Evolutionary conservation across 2,113 vertebrate species (phyloP), one percentile per base, ranked within the genome.

Genomic region (Anhinga rufa): DNA sequence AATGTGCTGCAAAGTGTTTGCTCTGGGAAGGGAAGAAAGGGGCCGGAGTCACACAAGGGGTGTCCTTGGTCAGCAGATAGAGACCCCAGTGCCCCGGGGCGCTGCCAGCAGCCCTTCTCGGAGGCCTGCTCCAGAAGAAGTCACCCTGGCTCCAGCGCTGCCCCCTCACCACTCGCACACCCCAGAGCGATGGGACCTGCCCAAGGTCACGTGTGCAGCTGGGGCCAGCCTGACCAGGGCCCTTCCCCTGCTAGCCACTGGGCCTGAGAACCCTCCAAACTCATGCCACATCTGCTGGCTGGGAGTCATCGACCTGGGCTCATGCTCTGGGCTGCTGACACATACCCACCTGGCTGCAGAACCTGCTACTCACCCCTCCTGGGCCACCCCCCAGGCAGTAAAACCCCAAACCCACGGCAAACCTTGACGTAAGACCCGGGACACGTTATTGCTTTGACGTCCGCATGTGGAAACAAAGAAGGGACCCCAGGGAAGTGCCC

Each of bases 31-130:
- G 44, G 40, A 24, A 12, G 11, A 22, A 16, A 80, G 75, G 54
- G 18, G 3, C 44, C 2, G 1, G 57, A 40, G 34, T 57, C 54
- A 79, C 31, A 46, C 18, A 21, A 60, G 16, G 31, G 26, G 29
- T 40, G 48, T 10, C 52, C 61, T 68, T 2, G 1, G 20, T 7
- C 7, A 10, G 19, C 36, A 81, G 54, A 31, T 0, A 29, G 74
- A 72, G 29, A 82, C 11, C 14, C 32, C 52, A 14, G 57, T 4
- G 14, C 61, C 44, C n/a, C 1, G 0, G 18, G 28, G 13, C 0
- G 2, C 61, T 55, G 74, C 28, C 5, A 0, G 42, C 38, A 57
- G 29, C 36, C 18, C 42, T 31, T 34, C 3, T 71, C 3, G 1
- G 22, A 61, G 38, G 66, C 40, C 66, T 12, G 60, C 71, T 40